These are phyloP conservation scores for Gonatopus flavifemur DNA, from an alignment of 1,140 invertebrate genomes.

Conservation along the genomic window DNA sequence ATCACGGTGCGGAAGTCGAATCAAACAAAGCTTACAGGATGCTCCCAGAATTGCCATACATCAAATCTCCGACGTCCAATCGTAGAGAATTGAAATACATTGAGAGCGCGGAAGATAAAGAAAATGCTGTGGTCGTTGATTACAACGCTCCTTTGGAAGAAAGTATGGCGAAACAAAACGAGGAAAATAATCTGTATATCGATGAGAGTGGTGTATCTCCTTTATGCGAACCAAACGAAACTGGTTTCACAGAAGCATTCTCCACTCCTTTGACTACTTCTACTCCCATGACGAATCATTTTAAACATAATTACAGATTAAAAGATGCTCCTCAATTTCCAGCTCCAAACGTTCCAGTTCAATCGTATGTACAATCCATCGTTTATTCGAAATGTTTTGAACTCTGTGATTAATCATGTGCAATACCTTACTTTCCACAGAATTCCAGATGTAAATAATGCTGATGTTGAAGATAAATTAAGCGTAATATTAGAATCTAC, in stretches of 20 bases:
- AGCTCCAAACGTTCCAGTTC: conserved; percentile 16
- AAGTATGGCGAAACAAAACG: conserved; percentile 24
- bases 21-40: conserved; percentile 44
- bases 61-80: conserved; percentile 52
- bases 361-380: conserved; percentile 21
- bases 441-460: conserved; percentile 13
- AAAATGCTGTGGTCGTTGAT: conserved; percentile 43
- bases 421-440: conserved; percentile 17
- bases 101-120: conserved; percentile 49
- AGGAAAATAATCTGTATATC: conserved; percentile 40
- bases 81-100: conserved; percentile 48
- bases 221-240: conserved; percentile 36
- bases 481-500: conserved; percentile 51
- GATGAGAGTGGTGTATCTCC: conserved; percentile 47
- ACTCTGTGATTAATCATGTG: not conserved
- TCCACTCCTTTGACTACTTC: conserved; percentile 39
- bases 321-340: conserved; percentile 31
- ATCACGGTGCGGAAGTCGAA: conserved; percentile 28
- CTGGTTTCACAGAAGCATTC: conserved; percentile 46
- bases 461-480: conserved; percentile 44
- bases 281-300: conserved; percentile 49
- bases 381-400: not conserved
- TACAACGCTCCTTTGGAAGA: conserved; percentile 41
- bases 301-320: conserved; percentile 36
- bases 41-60: conserved; percentile 46